Conservation (phyloP, 2,113 vertebrate genomes). For the Climacteris rufus region DNA sequence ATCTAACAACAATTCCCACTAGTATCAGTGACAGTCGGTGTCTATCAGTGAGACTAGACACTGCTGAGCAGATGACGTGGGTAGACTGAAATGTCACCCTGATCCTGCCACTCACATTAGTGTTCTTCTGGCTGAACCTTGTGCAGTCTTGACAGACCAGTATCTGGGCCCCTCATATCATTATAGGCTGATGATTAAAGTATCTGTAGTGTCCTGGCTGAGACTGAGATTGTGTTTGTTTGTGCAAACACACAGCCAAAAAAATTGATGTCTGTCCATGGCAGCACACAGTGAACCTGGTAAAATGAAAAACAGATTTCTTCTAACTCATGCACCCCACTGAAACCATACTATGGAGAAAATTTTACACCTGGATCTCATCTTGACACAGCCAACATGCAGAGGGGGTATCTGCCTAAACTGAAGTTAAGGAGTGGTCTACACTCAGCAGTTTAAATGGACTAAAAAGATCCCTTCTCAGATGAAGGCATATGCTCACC, state of each 20-base stretch:
- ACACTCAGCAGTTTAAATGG: not conserved
- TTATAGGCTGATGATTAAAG: not conserved
- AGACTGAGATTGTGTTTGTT: not conserved
- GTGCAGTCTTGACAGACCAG: not conserved
- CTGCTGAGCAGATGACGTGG: not conserved
- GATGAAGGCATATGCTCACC: accelerated
- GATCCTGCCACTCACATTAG: not conserved
- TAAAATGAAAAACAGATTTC: not conserved
- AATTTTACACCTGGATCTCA: not conserved
- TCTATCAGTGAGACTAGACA: not conserved
- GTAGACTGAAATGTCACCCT: not conserved
- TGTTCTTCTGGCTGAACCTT: not conserved
- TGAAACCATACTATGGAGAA: not conserved
- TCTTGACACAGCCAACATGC: not conserved
- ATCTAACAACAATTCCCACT: not conserved
- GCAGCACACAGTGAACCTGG: not conserved
- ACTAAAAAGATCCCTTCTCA: not conserved
- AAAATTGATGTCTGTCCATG: not conserved
- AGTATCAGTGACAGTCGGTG: not conserved
- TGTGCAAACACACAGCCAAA: not conserved
- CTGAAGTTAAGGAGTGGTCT: not conserved
- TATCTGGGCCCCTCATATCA: not conserved
- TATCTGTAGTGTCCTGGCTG: not conserved
- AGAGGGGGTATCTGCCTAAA: not conserved
- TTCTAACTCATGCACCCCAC: not conserved